Evolutionary conservation across 2,113 vertebrate genomes (phyloP).

Genomic region (Lophura nycthemera): DNA sequence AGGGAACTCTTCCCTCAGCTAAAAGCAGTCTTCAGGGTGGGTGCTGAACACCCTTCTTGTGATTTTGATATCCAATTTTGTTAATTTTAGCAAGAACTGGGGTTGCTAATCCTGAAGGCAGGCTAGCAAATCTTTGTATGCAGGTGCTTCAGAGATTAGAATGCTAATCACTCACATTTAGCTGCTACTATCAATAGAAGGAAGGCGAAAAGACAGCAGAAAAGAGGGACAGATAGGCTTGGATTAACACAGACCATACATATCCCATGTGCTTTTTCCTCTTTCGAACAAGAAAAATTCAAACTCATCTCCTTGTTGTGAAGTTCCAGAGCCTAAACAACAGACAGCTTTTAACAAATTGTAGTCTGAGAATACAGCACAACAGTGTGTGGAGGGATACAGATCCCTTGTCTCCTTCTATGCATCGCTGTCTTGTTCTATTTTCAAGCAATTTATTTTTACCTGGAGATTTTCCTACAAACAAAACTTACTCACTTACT

Average conservation of each 20-base stretch:
- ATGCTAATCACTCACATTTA: slow-evolving; percentile 5
- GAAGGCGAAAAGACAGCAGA: neutral
- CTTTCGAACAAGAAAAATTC: neutral
- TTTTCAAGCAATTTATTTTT: neutral
- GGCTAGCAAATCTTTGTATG: neutral
- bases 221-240: neutral
- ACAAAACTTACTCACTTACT: neutral
- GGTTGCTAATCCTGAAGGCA: slow-evolving; percentile 21
- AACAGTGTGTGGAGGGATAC: neutral
- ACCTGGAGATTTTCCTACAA: neutral
- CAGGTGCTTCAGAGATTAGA: slow-evolving; percentile 20
- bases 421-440: neutral
- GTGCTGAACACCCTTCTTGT: neutral
- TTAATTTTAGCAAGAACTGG: slow-evolving; percentile 1
- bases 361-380: neutral
- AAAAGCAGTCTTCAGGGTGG: neutral
- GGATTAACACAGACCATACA: neutral
- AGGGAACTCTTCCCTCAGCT: neutral
- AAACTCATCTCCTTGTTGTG: neutral
- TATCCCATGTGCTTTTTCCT: neutral
- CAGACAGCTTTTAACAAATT: neutral
- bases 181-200: neutral
- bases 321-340: neutral
- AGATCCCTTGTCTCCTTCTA: neutral
- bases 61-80: slow-evolving; percentile 36